Evolutionary conservation across 2,113 vertebrate genomes (phyloP).

Genomic region (Heloderma charlesbogerti): DNA sequence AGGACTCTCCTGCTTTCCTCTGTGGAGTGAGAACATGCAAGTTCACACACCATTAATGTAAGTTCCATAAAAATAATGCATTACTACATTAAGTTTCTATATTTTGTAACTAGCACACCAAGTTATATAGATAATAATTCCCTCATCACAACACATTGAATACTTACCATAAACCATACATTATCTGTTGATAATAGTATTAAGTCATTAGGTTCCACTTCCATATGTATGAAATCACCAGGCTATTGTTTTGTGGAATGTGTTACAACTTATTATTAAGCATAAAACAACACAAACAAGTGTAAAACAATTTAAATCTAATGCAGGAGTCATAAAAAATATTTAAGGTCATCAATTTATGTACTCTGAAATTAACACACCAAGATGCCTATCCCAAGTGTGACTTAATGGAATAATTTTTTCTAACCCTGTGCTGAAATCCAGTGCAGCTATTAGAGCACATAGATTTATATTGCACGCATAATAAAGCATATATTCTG

Average conservation of each 20-base stretch:
- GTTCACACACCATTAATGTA: background rate
- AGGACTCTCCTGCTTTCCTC: background rate
- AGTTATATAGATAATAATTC: background rate
- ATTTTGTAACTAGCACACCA: background rate
- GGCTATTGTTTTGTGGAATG: conserved; percentile 15
- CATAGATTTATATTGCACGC: background rate
- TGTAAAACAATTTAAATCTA: conserved; percentile 11
- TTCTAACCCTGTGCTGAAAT: background rate
- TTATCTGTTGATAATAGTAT: conserved; percentile 35
- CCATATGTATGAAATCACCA: background rate
- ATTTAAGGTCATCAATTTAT: conserved; percentile 1
- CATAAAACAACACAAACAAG: conserved; percentile 16
- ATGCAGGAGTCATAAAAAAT: conserved; percentile 7
- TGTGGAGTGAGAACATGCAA: background rate
- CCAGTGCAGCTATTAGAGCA: background rate
- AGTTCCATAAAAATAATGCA: conserved; percentile 14
- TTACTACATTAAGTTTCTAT: background rate
- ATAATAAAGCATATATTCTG: too few relatives aligned
- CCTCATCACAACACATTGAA: conserved; percentile 33
- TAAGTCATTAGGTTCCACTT: background rate
- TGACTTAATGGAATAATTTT: background rate
- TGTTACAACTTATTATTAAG: conserved; percentile 21
- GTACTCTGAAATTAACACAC: background rate
- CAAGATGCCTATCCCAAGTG: background rate
- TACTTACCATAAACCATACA: background rate